Conservation (phyloP, 2,113 vertebrate genomes). For the Physeter macrocephalus region DNA sequence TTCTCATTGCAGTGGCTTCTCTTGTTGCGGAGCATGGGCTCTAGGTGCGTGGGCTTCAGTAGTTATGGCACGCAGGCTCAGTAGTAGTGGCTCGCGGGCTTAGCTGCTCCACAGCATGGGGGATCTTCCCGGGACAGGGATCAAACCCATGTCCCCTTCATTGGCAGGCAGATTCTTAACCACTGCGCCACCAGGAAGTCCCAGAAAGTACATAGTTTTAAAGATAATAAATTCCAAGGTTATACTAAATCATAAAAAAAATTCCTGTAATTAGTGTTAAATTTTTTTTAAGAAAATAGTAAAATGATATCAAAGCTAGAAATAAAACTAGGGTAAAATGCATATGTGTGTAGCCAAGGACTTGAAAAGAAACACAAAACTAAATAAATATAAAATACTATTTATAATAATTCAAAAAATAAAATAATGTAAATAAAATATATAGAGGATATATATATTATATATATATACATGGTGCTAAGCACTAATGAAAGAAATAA, state of each 20-base stretch:
- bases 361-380: neutral
- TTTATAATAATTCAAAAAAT: neutral
- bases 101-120: too few relatives aligned
- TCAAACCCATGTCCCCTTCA: too few relatives aligned
- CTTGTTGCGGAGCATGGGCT: too few relatives aligned
- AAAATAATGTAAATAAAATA: neutral
- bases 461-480: neutral
- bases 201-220: neutral
- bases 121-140: too few relatives aligned
- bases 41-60: too few relatives aligned
- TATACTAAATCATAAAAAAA: neutral
- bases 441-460: neutral
- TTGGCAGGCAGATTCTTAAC: too few relatives aligned
- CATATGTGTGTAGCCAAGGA: neutral
- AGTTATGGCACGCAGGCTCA: too few relatives aligned
- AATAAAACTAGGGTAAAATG: neutral
- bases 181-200: too few relatives aligned
- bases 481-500: neutral
- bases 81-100: too few relatives aligned
- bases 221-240: neutral
- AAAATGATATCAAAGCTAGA: neutral
- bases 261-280: neutral
- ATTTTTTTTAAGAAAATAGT: neutral
- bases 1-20: too few relatives aligned
- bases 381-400: neutral